Evolutionary conservation across 2,113 vertebrate species (phyloP).

Genomic region (Etheostoma cragini): DNA sequence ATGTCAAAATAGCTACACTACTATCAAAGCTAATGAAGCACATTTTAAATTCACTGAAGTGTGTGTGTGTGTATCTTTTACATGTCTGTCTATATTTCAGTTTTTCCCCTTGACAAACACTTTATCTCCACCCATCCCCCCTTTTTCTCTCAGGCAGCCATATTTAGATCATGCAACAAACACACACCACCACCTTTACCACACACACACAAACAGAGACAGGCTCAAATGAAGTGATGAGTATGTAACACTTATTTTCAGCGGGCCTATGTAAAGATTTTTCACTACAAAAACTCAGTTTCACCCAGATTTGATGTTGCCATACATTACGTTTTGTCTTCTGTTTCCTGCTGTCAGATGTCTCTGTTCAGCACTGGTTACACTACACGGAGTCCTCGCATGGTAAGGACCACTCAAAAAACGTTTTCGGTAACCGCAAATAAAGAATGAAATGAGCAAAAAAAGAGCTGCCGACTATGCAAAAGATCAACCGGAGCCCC

Average conservation of each 20-base stretch:
- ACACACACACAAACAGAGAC: slow-evolving; percentile 16
- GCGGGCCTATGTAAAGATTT: neutral
- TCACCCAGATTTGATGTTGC: neutral
- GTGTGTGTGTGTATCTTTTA: neutral
- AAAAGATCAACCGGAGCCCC: neutral
- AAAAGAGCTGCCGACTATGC: neutral
- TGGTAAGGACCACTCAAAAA: neutral
- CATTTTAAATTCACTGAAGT: neutral
- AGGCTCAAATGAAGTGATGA: neutral
- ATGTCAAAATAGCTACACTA: too few species aligned
- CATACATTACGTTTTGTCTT: neutral
- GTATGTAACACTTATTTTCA: neutral
- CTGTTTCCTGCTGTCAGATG: neutral
- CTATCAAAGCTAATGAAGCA: neutral
- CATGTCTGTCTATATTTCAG: slow-evolving; percentile 14
- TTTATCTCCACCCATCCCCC: slow-evolving; percentile 31
- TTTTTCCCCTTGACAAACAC: slow-evolving; percentile 33
- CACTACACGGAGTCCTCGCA: neutral
- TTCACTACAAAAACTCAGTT: neutral
- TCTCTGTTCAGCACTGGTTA: neutral
- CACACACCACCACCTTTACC: neutral
- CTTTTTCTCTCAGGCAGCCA: slow-evolving; percentile 20
- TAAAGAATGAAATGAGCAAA: neutral
- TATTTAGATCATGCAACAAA: slow-evolving; percentile 51
- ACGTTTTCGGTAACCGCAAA: neutral